These are phyloP conservation scores for Halocaridina rubra DNA, from an alignment of 2,888 invertebrate genomes.

Conservation along the genomic window DNA sequence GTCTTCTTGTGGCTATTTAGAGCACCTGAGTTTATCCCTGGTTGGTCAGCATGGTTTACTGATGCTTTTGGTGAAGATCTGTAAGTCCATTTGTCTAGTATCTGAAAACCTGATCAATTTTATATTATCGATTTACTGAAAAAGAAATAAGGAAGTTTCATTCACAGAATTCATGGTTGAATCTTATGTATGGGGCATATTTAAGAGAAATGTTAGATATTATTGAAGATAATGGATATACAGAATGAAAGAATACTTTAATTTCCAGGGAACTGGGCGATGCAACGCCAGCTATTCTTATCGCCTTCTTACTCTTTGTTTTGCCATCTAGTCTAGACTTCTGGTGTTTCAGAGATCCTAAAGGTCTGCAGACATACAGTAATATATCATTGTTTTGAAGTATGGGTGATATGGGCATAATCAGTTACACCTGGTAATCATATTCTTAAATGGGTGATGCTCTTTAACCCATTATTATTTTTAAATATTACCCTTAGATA, in stretches of 20 bases:
- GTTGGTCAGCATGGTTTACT: slow-evolving; percentile 74
- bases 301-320: slow-evolving; percentile 87
- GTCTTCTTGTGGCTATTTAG: slow-evolving; percentile 90
- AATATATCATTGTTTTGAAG: too few species aligned
- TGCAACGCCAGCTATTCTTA: slow-evolving; percentile 77
- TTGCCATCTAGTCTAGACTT: slow-evolving; percentile 46
- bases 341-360: slow-evolving; percentile 54
- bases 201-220: too few species aligned
- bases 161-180: too few species aligned
- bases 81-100: too few species aligned
- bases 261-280: slow-evolving; percentile 67
- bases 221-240: too few species aligned
- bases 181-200: too few species aligned
- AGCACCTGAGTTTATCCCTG: slow-evolving; percentile 86
- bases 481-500: background rate
- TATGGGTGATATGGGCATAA: too few species aligned
- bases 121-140: too few species aligned
- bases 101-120: too few species aligned
- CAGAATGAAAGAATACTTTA: too few species aligned
- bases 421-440: slow-evolving; percentile 2
- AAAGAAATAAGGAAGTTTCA: too few species aligned
- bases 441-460: background rate
- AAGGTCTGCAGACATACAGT: too few species aligned
- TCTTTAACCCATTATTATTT: background rate
- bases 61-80: slow-evolving; percentile 1